Percentiles rank a stretch among this genome's conserved stretches.
These are phyloP conservation scores for Odontamblyopus rebecca DNA, from an alignment of 2,797 vertebrate genomes.

Conservation along the genomic window DNA sequence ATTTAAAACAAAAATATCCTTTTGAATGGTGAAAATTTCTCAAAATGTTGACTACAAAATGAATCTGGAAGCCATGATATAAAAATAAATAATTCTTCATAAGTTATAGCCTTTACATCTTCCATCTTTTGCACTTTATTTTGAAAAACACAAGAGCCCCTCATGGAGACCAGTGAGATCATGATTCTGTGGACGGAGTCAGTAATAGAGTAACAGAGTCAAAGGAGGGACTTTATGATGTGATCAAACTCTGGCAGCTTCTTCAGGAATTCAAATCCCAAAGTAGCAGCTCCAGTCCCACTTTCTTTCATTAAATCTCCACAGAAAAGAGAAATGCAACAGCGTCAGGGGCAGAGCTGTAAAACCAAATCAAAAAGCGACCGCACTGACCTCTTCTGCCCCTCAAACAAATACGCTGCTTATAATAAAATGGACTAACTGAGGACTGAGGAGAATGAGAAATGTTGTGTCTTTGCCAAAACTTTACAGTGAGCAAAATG, in stretches of 20 bases:
- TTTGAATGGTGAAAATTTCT: too few species aligned
- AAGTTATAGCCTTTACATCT: neutral
- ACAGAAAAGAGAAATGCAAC: conserved; percentile 5
- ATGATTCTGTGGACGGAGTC: conserved; percentile 58
- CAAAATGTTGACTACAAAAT: too few species aligned
- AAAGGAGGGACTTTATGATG: conserved; percentile 34
- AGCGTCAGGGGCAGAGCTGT: neutral
- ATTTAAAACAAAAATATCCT: too few species aligned
- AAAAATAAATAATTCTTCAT: too few species aligned
- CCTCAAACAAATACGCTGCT: neutral
- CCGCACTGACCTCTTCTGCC: conserved; percentile 4
- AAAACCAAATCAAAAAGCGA: neutral
- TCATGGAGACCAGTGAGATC: conserved; percentile 59
- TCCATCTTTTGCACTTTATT: conserved; percentile 44
- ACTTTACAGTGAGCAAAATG: neutral
- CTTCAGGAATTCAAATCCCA: conserved; percentile 28
- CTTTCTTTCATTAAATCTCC: conserved; percentile 30
- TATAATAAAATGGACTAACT: neutral
- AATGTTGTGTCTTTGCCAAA: neutral
- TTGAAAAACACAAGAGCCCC: conserved; percentile 45
- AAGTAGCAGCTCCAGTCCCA: conserved; percentile 23
- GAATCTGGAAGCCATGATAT: too few species aligned
- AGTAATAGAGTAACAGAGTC: conserved; percentile 50
- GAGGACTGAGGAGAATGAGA: neutral
- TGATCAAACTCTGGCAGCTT: conserved; percentile 27